These are phyloP conservation scores for Macrostomum cliftonense DNA, from an alignment of 2,888 invertebrate species.

Conservation along the genomic window DNA sequence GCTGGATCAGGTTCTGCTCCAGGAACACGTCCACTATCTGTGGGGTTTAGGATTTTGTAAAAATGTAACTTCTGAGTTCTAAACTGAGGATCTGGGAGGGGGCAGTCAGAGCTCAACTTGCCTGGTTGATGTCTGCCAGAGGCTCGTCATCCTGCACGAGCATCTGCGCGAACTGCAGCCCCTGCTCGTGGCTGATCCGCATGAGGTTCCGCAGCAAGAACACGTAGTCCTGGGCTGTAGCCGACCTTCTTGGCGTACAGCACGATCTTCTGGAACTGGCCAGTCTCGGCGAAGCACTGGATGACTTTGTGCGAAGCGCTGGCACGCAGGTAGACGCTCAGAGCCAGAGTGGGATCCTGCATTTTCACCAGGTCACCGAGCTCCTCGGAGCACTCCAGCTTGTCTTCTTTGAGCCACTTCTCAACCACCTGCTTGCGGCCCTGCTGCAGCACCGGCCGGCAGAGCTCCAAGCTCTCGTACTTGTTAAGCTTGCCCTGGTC, in stretches of 20 bases:
- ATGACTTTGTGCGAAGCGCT: conserved; percentile 96
- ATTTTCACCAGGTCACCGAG: conserved; percentile 91
- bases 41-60: too few relatives aligned
- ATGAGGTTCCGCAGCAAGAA: conserved; percentile 83
- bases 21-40: conserved; percentile 96
- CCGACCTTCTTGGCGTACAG: conserved; percentile 83
- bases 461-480: conserved; percentile 89
- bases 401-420: conserved; percentile 96
- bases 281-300: conserved; percentile 97
- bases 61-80: too few relatives aligned
- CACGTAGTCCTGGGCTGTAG: conserved; percentile 89
- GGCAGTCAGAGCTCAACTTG: too few relatives aligned
- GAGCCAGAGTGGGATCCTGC: conserved; percentile 78
- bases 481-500: conserved; percentile 95
- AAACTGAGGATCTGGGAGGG: too few relatives aligned
- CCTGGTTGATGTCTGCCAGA: conserved; percentile 12
- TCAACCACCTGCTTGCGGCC: conserved; percentile 84
- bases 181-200: conserved; percentile 90
- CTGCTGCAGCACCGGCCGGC: conserved; percentile 84
- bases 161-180: conserved; percentile 51
- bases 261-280: conserved; percentile 97
- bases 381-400: conserved; percentile 93
- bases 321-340: conserved; percentile 87
- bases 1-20: conserved; percentile 97
- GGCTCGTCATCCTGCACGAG: conserved; percentile 88